Percentiles rank a stretch among this genome's conserved stretches.
Conservation (phyloP, 2,113 vertebrate species). For the Lates calcarifer region DNA sequence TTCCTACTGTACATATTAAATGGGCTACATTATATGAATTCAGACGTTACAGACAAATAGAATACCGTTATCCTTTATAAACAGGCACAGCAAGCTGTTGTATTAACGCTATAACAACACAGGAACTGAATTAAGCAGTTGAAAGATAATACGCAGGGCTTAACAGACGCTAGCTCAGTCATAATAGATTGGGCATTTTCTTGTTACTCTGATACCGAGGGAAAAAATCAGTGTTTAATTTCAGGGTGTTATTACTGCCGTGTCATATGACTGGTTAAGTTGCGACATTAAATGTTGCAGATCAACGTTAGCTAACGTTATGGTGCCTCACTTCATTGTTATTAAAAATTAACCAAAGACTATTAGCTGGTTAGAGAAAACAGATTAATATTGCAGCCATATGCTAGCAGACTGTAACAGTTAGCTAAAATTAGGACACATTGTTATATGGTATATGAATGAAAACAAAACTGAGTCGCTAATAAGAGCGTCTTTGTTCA, state of each 20-base stretch:
- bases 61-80: neutral
- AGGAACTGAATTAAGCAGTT: neutral
- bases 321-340: neutral
- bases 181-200: neutral
- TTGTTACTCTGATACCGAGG: neutral
- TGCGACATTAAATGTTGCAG: neutral
- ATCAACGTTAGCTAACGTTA: constrained; percentile 17
- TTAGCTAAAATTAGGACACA: fast-evolving
- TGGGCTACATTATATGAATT: fast-evolving
- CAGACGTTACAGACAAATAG: neutral
- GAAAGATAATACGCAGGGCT: neutral
- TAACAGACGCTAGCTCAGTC: neutral
- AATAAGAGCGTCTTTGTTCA: constrained; percentile 63
- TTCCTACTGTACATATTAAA: neutral
- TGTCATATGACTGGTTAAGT: neutral
- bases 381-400: neutral
- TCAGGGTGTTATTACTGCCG: neutral
- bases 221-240: neutral
- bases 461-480: neutral
- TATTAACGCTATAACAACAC: constrained; percentile 13
- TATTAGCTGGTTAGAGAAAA: neutral
- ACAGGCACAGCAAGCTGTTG: neutral
- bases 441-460: fast-evolving
- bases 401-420: neutral
- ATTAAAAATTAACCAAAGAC: constrained; percentile 26